Evolutionary conservation across 2,113 vertebrate species (phyloP), one percentile per base, ranked within the genome.

Genomic region (Hiodon tergisus): DNA sequence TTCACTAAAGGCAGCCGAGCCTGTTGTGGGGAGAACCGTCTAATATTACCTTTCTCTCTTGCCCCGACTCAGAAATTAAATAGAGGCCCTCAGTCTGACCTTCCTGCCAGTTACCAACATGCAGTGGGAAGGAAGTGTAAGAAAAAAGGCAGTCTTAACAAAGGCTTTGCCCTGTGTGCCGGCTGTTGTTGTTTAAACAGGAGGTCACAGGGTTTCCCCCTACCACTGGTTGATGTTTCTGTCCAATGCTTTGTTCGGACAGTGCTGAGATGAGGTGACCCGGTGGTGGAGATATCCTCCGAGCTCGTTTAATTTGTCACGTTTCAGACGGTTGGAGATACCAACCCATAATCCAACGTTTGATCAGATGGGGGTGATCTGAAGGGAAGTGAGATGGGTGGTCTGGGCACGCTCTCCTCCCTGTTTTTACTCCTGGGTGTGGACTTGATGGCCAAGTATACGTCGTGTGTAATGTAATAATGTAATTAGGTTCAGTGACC

Each of bases 1-100:
- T 47, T 6, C 8, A 57, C 53, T 16, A 71, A 9, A 71, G 53
- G 54, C 16, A 71, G 14, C 53, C 52, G 16, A 57, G 53, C 5
- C 55, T 60, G 70, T 48, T 46, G 9, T 60, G 8, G 16, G 48
- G 7, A 31, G 48, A 57, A 48, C 31, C 16, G 8, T 72, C 70
- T 72, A 14, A 72, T 47, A 31, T 71, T 71, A 71, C 69, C 55
- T 59, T 31, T 47, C 31, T 31, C 3, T 11, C 48, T 66, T 66
- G 57, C 53, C 70, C 57, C 31, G 57, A 47, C 70, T 72, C 70
- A 47, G 13, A 70, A 72, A 72, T 60, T 72, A 72, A 72, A 72
- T 54, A 72, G 7, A 57, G 54, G 55, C n/a, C 60, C 47, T 60
- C 57, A 57, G 16, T 11, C 70, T 7, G 70, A 59, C 54, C 70